Evolutionary conservation across 2,113 vertebrate species (phyloP), one percentile per base, ranked within the genome.

Genomic region (Martes martes): DNA sequence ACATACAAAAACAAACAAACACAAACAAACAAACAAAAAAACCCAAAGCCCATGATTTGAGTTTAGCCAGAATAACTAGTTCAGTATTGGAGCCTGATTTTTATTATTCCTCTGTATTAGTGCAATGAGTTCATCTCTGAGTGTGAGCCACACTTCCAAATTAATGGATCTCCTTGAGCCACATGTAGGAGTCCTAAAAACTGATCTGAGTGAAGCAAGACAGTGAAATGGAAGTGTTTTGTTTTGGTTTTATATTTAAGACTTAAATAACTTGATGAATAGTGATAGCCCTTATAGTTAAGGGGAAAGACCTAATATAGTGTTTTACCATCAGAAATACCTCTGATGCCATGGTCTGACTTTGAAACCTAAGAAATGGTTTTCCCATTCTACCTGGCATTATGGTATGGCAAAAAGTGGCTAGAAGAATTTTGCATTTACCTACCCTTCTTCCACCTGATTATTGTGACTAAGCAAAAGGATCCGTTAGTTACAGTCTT

Each of bases 201-300:
- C 80, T 92, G 26, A 67, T 57, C 61, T 93, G 26, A 67, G n/a
- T 96, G 73, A 97, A 85, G 33, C 42, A 84, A 69, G 71, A 92
- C 59, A 82, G 4, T 94, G 81, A 82, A 94, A 74, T 89, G 24
- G 19, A 85, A 89, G 14, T 76, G 16, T 55, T 7, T 8, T n/a
- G 65, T 39, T 73, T 73, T 39, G 5, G 52, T 36, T 24, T 78
- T 57, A 28, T 76, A 65, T 6, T 31, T 9, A 59, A 84, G 39
- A 14, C 45, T 71, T 45, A 31, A 90, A 52, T 89, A 92, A 81
- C n/a, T 67, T 95, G 67, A 73, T 61, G 59, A 90, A 71, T 79
- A 93, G n/a, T 61, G 71, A 85, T 94, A 96, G 59, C 42, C 23
- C 73, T 74, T 80, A 18, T 50, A 39, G 63, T 88, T 91, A 88